Base-by-base conservation (phyloP, 2,797 vertebrate species). In the Microctenopoma lineatum region DNA sequence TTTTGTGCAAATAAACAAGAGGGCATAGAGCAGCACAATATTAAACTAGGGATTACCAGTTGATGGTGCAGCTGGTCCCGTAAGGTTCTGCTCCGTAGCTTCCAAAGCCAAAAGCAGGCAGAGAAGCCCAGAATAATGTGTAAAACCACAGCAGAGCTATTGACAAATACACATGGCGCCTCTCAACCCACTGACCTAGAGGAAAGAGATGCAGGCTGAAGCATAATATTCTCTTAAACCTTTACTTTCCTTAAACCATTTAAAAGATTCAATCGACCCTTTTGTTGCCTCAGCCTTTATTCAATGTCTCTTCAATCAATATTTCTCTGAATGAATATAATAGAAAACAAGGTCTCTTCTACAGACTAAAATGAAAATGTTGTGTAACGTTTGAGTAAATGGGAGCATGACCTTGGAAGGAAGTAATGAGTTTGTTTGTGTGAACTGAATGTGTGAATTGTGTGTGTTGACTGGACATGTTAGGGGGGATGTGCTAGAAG, bases 41-140 rank as follows among this genome's bases (percentile, higher is more conserved):
- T 12, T 0, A 25, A 54, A 44, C 14, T 5, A 16, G n/a, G 12
- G 15, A 60, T 70, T 86, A 87, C 86, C 85, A 90, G 77, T 88
- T 84, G 63, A 91, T 85, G 47, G 87, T 91, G 75, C 88, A 91
- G 81, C 88, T 91, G 51, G 78, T 89, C 25, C 88, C 87, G 66
- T 83, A 90, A 4, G 90, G 89, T 57, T 92, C 87, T 54, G 87
- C 80, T 66, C 85, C 83, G 6, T 93, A 92, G 56, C 82, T 90
- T 47, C 90, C 88, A 55, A 93, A 90, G 10, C 87, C 88, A 59
- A 92, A 80, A 12, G 60, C 73, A 29, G 91, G 87, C 27, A 92
- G 83, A 11, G 50, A 47, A 18, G 89, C 86, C 90, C 90, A 89
- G 71, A 87, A 83, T 1, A 79, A 15, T 1, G 86, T 86, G 66